Evolutionary conservation across 2,797 vertebrate species (phyloP), one percentile per base, ranked within the genome.

Genomic region (Neosalanx taihuensis): DNA sequence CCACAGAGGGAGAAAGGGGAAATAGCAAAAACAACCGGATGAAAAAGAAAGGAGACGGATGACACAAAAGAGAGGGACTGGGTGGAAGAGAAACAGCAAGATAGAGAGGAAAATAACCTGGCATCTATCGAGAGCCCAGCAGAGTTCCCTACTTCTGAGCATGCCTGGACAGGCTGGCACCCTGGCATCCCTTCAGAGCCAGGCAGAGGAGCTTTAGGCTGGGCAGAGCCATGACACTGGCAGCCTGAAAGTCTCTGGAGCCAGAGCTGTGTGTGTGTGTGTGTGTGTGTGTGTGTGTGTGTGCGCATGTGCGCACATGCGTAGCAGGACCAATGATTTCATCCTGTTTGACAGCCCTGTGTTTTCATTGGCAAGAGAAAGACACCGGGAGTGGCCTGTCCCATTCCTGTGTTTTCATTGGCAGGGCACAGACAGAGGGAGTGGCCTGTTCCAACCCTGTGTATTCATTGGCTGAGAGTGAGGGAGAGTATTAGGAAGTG

Each of bases 161-260:
- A 90, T 83, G 89, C 87, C 86, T 78, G 74, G 83, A 83, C 81
- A 84, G 85, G 75, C 84, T 89, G 83, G 84, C 81, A 84, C 84
- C 73, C 83, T 90, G 90, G 87, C 88, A 81, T 79, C 72, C 72
- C 81, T 81, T 88, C 83, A 84, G 72, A 84, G 85, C 75, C 86
- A 81, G 81, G 75, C 79, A 82, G 78, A 1, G 78, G 82, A 75
- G 56, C 83, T 86, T 84, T 87, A 85, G 83, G 84, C 77, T 81
- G 83, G 83, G 74, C 78, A 79, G 70, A 18, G 30, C 61, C 61
- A 18, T 57, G 79, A 79, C 75, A 67, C 78, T 84, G 67, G 13
- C 20, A 18, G 67, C 33, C 18, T 35, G 41, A 46, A 10, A 3
- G 63, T 57, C 71, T 70, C 69, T 37, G 58, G 60, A 59, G 58